Evolutionary conservation across 2,888 invertebrate genomes (phyloP), one percentile per base, ranked within the genome.

Genomic region (Plebejus argus): DNA sequence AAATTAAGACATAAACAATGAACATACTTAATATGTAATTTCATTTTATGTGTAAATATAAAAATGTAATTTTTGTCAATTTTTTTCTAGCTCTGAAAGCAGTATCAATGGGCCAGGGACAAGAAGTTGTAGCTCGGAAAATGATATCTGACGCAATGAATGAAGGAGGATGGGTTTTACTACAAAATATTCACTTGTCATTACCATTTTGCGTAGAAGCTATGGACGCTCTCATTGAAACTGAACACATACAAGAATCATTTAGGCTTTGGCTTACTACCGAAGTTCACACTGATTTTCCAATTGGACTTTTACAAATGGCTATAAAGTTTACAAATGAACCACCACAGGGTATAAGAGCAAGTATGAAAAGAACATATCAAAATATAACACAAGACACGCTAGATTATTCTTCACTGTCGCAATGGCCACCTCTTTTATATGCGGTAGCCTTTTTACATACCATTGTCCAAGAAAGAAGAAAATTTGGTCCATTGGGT

Each of bases 31-130:
- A 10, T 12, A 39, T 39, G 39, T 39, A 8, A 39, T 12, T 45
- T 45, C 45, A 39, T 45, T 45, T 12, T 45, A 39, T 39, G 39
- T 39, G 39, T 6, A 10, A 39, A 10, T 39, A 39, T 39, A 39
- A 45, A 39, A 45, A 45, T 45, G 45, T 45, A 18, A 5, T 18
- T 53, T 18, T 18, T 18, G 5, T 18, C 1, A 45, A 18, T 18
- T 5, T 18, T 18, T 79, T 79, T 80, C 86, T 85, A 97, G 97
- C 95, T 78, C 87, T 98, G 18, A 96, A 97, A 86, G 96, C 97
- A 0, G 98, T 99, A 6, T 99, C 99, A 7, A 99, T 99, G 99
- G 99, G 99, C 3, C 99, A 99, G 95, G 99, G 99, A 0, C 99
- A 99, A 93, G 99, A 97, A 85, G 94, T 94, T 79, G 97, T 97